A percentile compares a stretch with the other conserved stretches of the same genome.
Conservation (phyloP, 2,888 invertebrate species). For the Dendrolimus houi region DNA sequence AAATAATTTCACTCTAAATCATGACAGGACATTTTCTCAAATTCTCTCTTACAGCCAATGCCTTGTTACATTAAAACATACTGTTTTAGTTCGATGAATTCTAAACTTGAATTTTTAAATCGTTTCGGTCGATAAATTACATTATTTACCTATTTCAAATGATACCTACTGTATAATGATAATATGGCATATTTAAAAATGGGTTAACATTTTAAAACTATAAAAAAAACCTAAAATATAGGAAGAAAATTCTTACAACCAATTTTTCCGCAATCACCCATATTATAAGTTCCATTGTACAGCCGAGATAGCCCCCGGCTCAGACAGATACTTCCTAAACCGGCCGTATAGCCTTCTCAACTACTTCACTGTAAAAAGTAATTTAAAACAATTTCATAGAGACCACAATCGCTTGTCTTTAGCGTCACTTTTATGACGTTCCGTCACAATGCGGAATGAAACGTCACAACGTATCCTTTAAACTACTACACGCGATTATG, state of each 20-base stretch:
- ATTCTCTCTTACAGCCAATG: too few relatives aligned
- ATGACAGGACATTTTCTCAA: too few relatives aligned
- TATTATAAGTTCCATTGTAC: slow-evolving; percentile 67
- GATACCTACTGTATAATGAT: too few relatives aligned
- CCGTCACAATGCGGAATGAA: slow-evolving; percentile 37
- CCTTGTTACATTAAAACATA: too few relatives aligned
- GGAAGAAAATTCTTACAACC: slow-evolving; percentile 37
- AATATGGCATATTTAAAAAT: too few relatives aligned
- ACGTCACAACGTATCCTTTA: slow-evolving; percentile 41
- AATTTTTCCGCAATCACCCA: slow-evolving; percentile 61
- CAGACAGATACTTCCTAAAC: slow-evolving; percentile 62
- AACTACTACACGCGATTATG: slow-evolving; percentile 15
- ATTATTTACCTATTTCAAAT: too few relatives aligned
- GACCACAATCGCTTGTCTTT: slow-evolving; percentile 45
- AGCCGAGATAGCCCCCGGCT: slow-evolving; percentile 59
- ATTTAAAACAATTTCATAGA: slow-evolving; percentile 37
- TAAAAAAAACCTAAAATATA: slow-evolving; percentile 17
- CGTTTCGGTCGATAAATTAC: too few relatives aligned
- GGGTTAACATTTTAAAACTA: not conserved
- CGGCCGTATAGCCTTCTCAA: slow-evolving; percentile 40
- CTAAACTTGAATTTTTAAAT: too few relatives aligned
- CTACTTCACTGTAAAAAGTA: slow-evolving; percentile 32
- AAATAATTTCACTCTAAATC: too few relatives aligned
- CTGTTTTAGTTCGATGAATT: too few relatives aligned
- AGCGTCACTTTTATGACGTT: slow-evolving; percentile 63